Conservation (phyloP, 2,797 vertebrate genomes). For the Bovichtus variegatus region DNA sequence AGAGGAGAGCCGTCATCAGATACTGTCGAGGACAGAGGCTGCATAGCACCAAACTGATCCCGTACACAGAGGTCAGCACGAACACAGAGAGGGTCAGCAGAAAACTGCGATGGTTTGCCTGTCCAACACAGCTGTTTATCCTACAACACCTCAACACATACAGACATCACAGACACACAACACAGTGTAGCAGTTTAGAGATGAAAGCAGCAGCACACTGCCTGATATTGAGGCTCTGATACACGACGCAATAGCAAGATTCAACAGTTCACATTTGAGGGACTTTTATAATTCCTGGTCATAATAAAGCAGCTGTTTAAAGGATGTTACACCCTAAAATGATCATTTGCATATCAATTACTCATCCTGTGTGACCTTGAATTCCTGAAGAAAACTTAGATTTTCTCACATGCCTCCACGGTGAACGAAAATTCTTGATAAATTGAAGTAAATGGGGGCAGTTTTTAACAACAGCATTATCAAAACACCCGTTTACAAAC, state of each 20-base stretch:
- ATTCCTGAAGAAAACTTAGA: too few relatives aligned
- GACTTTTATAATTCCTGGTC: not conserved
- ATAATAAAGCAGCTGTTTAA: not conserved
- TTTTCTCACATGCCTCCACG: too few relatives aligned
- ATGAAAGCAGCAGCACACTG: not conserved
- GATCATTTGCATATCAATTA: too few relatives aligned
- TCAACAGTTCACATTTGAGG: not conserved
- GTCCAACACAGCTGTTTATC: conserved; percentile 98
- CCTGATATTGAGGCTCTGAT: not conserved
- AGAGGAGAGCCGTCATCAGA: conserved; percentile 88
- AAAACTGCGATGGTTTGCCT: conserved; percentile 94
- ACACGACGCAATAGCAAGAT: not conserved
- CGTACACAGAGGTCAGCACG: conserved; percentile 92
- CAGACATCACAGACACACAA: conserved; percentile 36
- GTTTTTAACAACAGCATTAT: too few relatives aligned
- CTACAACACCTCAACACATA: conserved; percentile 81
- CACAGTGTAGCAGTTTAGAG: conserved; percentile 16
- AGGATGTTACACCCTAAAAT: too few relatives aligned
- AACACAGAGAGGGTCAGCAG: conserved; percentile 92
- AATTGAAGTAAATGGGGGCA: too few relatives aligned
- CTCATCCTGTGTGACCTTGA: too few relatives aligned
- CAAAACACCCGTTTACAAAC: too few relatives aligned
- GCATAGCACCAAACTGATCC: conserved; percentile 91
- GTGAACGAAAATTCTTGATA: too few relatives aligned
- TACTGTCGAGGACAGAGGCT: conserved; percentile 90